Conservation (phyloP, 1,140 invertebrate species). For the Brachionus paranguensis region DNA sequence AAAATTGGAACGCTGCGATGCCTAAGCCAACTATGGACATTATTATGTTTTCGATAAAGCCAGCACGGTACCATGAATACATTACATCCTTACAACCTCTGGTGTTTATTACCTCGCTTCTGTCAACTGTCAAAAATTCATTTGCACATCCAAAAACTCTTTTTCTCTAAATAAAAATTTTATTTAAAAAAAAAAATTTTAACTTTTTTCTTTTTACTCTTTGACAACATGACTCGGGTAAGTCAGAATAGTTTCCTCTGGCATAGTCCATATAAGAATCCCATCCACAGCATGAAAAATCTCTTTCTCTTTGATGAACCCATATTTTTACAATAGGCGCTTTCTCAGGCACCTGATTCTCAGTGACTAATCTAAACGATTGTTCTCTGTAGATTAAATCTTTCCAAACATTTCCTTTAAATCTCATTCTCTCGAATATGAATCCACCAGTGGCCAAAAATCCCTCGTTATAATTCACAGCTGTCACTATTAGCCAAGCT, state of each 20-base stretch:
- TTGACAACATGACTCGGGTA: constrained; percentile 39
- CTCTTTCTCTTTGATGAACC: constrained; percentile 39
- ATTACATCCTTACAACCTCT: constrained; percentile 33
- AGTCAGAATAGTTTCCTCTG: background rate
- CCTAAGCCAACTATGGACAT: constrained; percentile 15
- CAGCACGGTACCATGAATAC: constrained; percentile 39
- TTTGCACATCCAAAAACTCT: constrained; percentile 32
- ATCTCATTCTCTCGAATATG: constrained; percentile 35
- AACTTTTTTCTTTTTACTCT: background rate
- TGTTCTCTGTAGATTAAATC: constrained; percentile 37
- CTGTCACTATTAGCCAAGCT: constrained; percentile 36
- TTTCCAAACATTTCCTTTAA: constrained; percentile 40
- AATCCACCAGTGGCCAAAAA: constrained; percentile 33
- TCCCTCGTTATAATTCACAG: constrained; percentile 35
- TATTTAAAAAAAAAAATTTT: background rate
- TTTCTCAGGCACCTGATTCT: background rate
- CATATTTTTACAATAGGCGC: background rate
- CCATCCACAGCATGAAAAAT: constrained; percentile 41
- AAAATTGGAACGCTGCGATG: constrained; percentile 11
- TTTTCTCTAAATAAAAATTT: background rate
- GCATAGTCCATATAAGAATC: constrained; percentile 35
- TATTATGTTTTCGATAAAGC: constrained; percentile 30
- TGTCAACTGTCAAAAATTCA: constrained; percentile 15
- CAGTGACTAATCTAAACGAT: constrained; percentile 20
- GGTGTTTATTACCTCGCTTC: constrained; percentile 23